Evolutionary conservation across 1,140 invertebrate genomes (phyloP), one percentile per base, ranked within the genome.

Genomic region (Copidosoma floridanum): DNA sequence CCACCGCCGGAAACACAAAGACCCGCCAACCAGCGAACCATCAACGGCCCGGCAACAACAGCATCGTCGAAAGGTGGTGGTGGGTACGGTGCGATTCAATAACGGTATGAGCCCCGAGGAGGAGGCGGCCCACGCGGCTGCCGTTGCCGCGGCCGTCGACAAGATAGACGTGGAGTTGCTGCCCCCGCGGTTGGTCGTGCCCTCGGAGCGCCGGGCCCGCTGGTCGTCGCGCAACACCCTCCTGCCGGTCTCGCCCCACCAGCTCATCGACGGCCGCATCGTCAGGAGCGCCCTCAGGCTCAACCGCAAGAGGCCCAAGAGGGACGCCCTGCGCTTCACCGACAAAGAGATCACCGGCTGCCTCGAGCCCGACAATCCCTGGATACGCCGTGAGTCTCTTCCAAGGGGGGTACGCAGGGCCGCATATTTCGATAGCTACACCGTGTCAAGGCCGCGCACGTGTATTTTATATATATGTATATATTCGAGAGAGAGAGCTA

Each of bases 381-480:
- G 61, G 61, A 63, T 16, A 18, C 20, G n/a, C 14, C 61, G 61
- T 63, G n/a, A 63, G 61, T 63, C 3, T n/a, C 12, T 3, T 43
- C n/a, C n/a, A n/a, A n/a, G n/a, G n/a, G n/a, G n/a, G n/a, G n/a
- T n/a, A n/a, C n/a, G n/a, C n/a, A n/a, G n/a, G n/a, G n/a, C n/a
- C n/a, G n/a, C n/a, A n/a, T n/a, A n/a, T n/a, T n/a, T n/a, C n/a
- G n/a, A n/a, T n/a, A n/a, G n/a, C n/a, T n/a, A n/a, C n/a, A n/a
- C n/a, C n/a, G n/a, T n/a, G n/a, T n/a, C n/a, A n/a, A n/a, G n/a
- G n/a, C n/a, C n/a, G n/a, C n/a, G n/a, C n/a, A n/a, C n/a, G n/a
- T n/a, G n/a, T n/a, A n/a, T n/a, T n/a, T n/a, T n/a, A n/a, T n/a
- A n/a, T n/a, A n/a, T n/a, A n/a, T n/a, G n/a, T n/a, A n/a, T n/a